Percentiles rank a stretch among this genome's conserved stretches.
These are phyloP conservation scores for Pseudomyrmex sp. DNA, from an alignment of 1,140 invertebrate species.

Conservation along the genomic window DNA sequence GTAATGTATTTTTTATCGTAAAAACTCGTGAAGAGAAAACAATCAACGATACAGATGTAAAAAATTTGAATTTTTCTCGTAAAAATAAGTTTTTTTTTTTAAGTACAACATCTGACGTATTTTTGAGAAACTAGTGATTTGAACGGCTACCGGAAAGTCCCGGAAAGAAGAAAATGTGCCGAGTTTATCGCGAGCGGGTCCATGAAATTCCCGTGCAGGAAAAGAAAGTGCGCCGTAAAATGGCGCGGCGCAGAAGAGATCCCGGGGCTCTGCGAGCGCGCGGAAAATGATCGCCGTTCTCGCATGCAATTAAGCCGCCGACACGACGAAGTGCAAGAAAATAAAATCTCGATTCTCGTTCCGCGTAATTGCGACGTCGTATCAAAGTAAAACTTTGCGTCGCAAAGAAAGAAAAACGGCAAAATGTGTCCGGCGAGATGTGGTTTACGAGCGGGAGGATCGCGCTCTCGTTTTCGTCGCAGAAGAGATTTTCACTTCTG, in stretches of 20 bases:
- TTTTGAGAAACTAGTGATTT: background rate
- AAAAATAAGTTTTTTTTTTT: too few species aligned
- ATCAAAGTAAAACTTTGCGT: conserved; percentile 23
- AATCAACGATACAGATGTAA: too few species aligned
- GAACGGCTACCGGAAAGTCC: conserved; percentile 13
- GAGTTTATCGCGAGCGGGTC: conserved; percentile 54
- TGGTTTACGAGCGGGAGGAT: conserved; percentile 59
- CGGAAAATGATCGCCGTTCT: conserved; percentile 51
- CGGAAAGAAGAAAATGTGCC: conserved; percentile 51
- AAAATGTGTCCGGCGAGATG: conserved; percentile 18
- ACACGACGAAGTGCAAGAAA: conserved; percentile 29
- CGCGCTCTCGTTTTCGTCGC: conserved; percentile 48
- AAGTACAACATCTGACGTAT: too few species aligned
- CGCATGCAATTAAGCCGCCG: conserved; percentile 59
- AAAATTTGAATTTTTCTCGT: too few species aligned
- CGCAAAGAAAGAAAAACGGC: conserved; percentile 22
- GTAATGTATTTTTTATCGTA: too few species aligned
- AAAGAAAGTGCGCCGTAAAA: conserved; percentile 69
- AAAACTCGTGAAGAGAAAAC: too few species aligned
- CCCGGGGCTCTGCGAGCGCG: conserved; percentile 11
- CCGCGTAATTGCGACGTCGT: conserved; percentile 35
- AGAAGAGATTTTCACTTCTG: conserved; percentile 56
- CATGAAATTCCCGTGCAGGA: conserved; percentile 37
- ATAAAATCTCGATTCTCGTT: conserved; percentile 46
- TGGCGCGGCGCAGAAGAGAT: conserved; percentile 21